These are phyloP conservation scores for Alcedo quadribrachys DNA, from an alignment of 2,797 vertebrate genomes.

Conservation along the genomic window DNA sequence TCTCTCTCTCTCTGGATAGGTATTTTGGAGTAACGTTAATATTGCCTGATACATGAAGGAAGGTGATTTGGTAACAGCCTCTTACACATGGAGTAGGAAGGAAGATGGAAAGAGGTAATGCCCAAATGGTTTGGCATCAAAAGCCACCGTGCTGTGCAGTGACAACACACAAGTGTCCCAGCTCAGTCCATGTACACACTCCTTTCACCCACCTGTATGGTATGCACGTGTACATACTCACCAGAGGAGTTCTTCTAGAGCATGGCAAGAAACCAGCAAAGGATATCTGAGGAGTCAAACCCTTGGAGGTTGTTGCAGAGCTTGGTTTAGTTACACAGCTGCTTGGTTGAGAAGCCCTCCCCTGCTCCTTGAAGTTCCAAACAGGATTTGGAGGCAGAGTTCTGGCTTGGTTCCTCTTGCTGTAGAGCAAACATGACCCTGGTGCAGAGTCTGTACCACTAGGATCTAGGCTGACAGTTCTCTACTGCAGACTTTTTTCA, in stretches of 20 bases:
- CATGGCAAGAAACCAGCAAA: conserved; percentile 25
- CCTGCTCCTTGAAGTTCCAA: conserved; percentile 27
- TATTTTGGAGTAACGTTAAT: not conserved
- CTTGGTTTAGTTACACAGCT: conserved; percentile 34
- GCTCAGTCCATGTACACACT: not conserved
- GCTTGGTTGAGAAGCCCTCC: conserved; percentile 1
- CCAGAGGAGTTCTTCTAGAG: conserved; percentile 24
- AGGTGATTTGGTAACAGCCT: not conserved
- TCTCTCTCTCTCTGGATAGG: not conserved
- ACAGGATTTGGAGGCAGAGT: not conserved
- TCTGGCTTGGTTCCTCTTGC: conserved; percentile 44
- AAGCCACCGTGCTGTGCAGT: not conserved
- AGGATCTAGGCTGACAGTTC: not conserved
- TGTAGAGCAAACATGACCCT: conserved; percentile 34
- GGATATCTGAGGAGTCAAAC: conserved; percentile 7
- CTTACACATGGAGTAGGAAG: not conserved
- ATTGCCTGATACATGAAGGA: not conserved
- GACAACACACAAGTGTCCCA: not conserved
- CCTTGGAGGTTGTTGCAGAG: conserved; percentile 17
- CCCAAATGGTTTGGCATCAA: not conserved
- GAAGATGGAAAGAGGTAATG: not conserved
- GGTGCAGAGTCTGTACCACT: conserved; percentile 2
- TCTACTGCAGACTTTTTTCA: not conserved
- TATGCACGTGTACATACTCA: not conserved
- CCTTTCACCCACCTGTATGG: not conserved